phyloP scores from a whole-genome alignment of 2,113 vertebrate genomes.

The Ceyx cyanopectus region DNA sequence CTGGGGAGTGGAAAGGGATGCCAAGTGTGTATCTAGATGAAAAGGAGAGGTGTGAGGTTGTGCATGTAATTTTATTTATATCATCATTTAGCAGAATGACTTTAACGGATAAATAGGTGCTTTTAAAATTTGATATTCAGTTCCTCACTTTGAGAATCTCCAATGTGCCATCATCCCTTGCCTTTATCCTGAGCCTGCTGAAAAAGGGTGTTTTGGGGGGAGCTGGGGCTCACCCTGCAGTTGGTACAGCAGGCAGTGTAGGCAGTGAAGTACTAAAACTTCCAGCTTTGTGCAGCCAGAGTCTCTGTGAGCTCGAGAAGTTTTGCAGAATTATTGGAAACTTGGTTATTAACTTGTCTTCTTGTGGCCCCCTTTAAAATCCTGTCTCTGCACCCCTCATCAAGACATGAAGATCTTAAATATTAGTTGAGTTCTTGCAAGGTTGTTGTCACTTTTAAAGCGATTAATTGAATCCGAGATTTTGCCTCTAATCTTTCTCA shows the following conservation, averaged over 20 bases:
- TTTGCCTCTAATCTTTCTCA: background rate
- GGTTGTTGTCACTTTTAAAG: background rate
- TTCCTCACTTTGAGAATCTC: background rate
- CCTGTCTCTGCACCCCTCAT: too few species aligned
- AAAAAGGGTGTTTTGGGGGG: background rate
- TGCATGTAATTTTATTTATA: background rate
- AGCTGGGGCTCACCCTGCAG: background rate
- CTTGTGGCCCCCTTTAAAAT: background rate
- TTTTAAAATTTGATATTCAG: slow-evolving; percentile 1
- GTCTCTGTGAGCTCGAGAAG: background rate
- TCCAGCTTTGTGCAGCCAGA: slow-evolving; percentile 16
- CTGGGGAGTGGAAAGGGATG: background rate
- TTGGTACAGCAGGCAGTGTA: slow-evolving; percentile 3
- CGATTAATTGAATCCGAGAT: background rate
- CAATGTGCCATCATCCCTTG: background rate
- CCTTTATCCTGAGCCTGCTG: background rate
- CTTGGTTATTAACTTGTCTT: slow-evolving; percentile 9
- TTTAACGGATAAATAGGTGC: background rate
- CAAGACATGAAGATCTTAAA: background rate
- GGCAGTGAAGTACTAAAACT: background rate
- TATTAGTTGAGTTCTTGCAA: background rate
- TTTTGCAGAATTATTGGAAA: background rate
- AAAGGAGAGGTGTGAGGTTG: background rate
- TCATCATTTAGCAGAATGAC: background rate
- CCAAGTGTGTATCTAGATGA: background rate